Conservation (phyloP, 2,888 invertebrate genomes). For the Meandrusa payeni region DNA sequence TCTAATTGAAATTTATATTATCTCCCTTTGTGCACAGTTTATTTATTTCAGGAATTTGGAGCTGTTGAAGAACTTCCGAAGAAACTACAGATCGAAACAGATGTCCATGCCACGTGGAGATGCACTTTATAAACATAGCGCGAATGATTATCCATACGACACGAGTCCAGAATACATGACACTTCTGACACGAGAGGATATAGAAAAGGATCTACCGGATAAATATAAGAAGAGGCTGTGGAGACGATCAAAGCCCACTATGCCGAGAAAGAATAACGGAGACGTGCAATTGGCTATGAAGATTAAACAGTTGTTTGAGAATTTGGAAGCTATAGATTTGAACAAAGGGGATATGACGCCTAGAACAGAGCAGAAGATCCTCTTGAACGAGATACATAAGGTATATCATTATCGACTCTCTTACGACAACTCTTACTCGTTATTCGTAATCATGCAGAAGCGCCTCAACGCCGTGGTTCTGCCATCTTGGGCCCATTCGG, state of each 20-base stretch:
- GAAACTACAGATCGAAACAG: conserved; percentile 51
- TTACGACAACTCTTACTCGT: no score
- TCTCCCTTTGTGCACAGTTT: no score
- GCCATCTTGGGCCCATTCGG: no score
- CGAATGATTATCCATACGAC: conserved; percentile 72
- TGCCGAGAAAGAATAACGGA: conserved; percentile 54
- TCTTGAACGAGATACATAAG: conserved; percentile 81
- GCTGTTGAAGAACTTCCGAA: conserved; percentile 78
- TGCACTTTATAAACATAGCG: conserved; percentile 41
- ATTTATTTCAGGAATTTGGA: conserved; percentile 54
- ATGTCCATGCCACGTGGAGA: conserved; percentile 32
- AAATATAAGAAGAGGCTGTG: conserved; percentile 57
- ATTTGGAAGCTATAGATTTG: conserved; percentile 64
- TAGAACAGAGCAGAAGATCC: conserved; percentile 73
- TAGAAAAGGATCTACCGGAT: conserved; percentile 70
- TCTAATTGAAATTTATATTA: no score
- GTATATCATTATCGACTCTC: no score
- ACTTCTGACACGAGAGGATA: conserved; percentile 68
- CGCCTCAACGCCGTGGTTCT: no score
- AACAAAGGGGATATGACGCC: conserved; percentile 67
- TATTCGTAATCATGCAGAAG: no score
- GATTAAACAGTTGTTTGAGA: conserved; percentile 67
- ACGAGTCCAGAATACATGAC: conserved; percentile 78
- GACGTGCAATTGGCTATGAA: conserved; percentile 66
- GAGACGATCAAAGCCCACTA: conserved; percentile 47